Conservation (phyloP, 2,888 invertebrate genomes). For the Trachelus iudaicus region DNA sequence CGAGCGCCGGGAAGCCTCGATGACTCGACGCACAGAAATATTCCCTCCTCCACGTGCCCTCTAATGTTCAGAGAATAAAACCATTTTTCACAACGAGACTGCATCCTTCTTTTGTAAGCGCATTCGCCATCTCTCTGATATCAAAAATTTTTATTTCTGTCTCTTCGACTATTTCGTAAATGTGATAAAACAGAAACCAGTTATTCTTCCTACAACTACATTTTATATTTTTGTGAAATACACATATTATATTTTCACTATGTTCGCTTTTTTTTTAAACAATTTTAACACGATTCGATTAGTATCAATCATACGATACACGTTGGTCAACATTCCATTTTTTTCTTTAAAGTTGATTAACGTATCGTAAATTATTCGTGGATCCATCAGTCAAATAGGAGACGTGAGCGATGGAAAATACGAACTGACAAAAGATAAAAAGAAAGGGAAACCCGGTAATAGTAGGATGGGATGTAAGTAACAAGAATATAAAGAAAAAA, state of each 20-base stretch:
- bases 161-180: background rate
- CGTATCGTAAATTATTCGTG: background rate
- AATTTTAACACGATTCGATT: too few species aligned
- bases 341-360: background rate
- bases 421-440: background rate
- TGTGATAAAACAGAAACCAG: background rate
- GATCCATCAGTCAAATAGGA: background rate
- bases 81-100: background rate
- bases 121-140: background rate
- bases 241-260: background rate
- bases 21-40: background rate
- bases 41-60: background rate
- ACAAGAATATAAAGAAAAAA: background rate
- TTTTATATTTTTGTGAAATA: too few species aligned
- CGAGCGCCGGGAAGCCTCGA: conserved; percentile 2
- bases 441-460: background rate
- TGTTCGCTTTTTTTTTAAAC: background rate
- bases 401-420: background rate
- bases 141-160: background rate
- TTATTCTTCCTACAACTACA: background rate
- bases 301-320: too few species aligned
- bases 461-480: background rate
- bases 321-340: background rate
- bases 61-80: background rate
- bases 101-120: background rate